A percentile compares a stretch with the other conserved stretches of the same genome.
Conservation (phyloP, 1,140 invertebrate species). For the Penaeus indicus region DNA sequence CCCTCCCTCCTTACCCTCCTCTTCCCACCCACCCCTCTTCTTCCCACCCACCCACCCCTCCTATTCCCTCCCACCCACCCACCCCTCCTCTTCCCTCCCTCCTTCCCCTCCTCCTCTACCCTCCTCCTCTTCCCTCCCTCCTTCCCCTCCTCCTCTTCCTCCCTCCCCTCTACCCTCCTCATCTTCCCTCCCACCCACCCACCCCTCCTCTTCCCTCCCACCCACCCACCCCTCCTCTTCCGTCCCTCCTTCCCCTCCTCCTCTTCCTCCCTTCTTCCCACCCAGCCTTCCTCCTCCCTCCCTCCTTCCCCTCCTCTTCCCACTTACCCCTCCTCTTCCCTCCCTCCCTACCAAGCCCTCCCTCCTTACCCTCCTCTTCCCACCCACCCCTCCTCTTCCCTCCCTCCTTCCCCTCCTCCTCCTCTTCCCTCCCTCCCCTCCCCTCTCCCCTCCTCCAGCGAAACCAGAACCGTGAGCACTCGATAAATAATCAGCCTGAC, state of each 20-base stretch:
- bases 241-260: too few species aligned
- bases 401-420: not conserved
- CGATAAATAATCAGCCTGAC: too few species aligned
- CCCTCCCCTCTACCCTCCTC: too few species aligned
- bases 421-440: not conserved
- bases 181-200: too few species aligned
- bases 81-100: not conserved
- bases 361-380: too few species aligned
- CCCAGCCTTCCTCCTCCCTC: not conserved
- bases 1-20: not conserved
- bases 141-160: too few species aligned
- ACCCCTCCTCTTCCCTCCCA: too few species aligned
- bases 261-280: not conserved
- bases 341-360: not conserved
- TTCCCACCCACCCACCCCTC: not conserved
- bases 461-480: too few species aligned
- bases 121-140: too few species aligned
- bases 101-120: too few species aligned
- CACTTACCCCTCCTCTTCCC: too few species aligned
- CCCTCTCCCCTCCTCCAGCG: not conserved
- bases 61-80: not conserved
- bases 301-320: not conserved
- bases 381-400: not conserved
- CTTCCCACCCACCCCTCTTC: not conserved
- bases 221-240: too few species aligned